Conservation (phyloP, 2,797 vertebrate species). For the Tenualosa ilisha region DNA sequence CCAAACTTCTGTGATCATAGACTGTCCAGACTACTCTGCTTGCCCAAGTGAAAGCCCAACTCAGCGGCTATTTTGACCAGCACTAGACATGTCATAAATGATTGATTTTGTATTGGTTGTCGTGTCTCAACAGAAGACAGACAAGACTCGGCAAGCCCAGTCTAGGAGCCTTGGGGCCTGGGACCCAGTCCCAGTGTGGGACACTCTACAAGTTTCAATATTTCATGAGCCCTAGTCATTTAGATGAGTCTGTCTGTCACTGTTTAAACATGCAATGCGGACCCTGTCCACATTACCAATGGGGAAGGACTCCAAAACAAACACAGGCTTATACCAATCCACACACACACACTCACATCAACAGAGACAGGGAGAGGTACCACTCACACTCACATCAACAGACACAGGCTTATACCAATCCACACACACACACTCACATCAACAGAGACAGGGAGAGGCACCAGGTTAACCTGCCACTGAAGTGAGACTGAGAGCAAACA, state of each 20-base stretch:
- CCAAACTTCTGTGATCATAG: too few relatives aligned
- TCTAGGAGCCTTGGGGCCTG: too few relatives aligned
- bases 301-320: neutral
- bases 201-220: too few relatives aligned
- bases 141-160: too few relatives aligned
- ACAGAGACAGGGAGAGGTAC: too few relatives aligned
- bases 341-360: conserved; percentile 16
- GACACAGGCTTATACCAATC: too few relatives aligned
- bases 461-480: neutral
- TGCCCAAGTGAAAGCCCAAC: too few relatives aligned
- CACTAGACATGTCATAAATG: too few relatives aligned
- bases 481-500: neutral
- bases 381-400: neutral
- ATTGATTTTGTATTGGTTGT: neutral
- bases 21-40: too few relatives aligned
- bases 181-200: too few relatives aligned
- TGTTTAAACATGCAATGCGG: neutral
- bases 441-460: neutral
- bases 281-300: neutral
- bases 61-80: too few relatives aligned
- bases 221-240: neutral
- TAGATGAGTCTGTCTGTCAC: neutral
- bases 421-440: neutral
- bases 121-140: neutral
- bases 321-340: neutral